These are phyloP conservation scores for Albula glossodonta DNA, from an alignment of 2,113 vertebrate genomes.

Conservation along the genomic window DNA sequence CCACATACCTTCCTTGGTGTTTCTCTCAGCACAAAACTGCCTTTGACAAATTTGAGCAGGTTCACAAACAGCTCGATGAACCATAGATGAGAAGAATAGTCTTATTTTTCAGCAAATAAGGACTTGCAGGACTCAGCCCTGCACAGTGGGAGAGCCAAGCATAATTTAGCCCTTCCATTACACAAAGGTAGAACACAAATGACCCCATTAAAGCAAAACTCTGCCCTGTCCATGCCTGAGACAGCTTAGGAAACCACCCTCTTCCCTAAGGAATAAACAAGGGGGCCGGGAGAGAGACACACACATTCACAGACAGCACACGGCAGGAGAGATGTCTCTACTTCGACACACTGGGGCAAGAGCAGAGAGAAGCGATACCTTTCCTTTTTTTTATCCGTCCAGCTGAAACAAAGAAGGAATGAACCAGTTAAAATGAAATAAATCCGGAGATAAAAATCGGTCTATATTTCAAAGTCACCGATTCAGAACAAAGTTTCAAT, in stretches of 20 bases:
- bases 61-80: constrained; percentile 16
- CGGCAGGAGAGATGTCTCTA: constrained; percentile 29
- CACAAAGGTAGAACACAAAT: not conserved
- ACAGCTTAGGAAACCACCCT: not conserved
- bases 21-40: not conserved
- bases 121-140: not conserved
- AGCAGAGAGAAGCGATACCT: constrained; percentile 64
- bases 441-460: constrained; percentile 16
- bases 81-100: not conserved
- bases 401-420: constrained; percentile 75
- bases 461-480: constrained; percentile 2
- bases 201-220: not conserved
- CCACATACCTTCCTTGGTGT: not conserved
- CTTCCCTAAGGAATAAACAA: constrained; percentile 43
- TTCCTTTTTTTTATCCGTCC: constrained; percentile 73
- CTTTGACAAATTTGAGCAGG: not conserved
- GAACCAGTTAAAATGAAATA: constrained; percentile 58
- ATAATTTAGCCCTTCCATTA: not conserved
- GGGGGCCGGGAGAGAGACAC: constrained; percentile 24
- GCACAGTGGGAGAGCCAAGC: not conserved
- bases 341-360: constrained; percentile 49
- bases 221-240: constrained; percentile 14
- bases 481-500: not conserved
- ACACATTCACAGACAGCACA: constrained; percentile 42
- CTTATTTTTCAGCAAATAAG: constrained; percentile 7